Percentiles rank a stretch among this genome's conserved stretches.
Evolutionary conservation across 1,140 invertebrate species (phyloP).

Genomic region (Drosophila subobscura): DNA sequence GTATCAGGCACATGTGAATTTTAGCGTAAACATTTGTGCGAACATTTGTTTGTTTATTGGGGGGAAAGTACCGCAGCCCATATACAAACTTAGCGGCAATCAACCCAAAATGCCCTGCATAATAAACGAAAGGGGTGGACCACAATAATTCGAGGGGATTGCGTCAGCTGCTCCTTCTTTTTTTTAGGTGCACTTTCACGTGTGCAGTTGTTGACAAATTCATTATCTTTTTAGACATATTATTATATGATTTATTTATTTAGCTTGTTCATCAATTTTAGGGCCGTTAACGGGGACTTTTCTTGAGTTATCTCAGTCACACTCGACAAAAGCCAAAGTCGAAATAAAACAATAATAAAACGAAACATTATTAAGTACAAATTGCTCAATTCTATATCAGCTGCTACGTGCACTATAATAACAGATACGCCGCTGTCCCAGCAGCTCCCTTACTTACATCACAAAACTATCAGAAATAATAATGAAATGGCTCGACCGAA

Average conservation of each 20-base stretch:
- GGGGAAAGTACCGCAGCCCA: slow-evolving; percentile 32
- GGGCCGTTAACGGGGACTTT: slow-evolving; percentile 42
- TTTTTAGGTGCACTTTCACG: slow-evolving; percentile 18
- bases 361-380: slow-evolving; percentile 10
- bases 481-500: slow-evolving; percentile 23
- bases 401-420: not conserved
- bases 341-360: slow-evolving; percentile 7
- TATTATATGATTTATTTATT: slow-evolving; percentile 47
- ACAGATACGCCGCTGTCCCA: slow-evolving; percentile 12
- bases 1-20: slow-evolving; percentile 3
- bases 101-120: too few species aligned
- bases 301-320: slow-evolving; percentile 26
- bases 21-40: slow-evolving; percentile 23
- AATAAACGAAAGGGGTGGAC: slow-evolving; percentile 16
- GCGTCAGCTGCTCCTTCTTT: slow-evolving; percentile 22
- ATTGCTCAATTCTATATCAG: slow-evolving; percentile 18
- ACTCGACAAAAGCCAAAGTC: slow-evolving; percentile 14
- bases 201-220: slow-evolving; percentile 30
- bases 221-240: slow-evolving; percentile 24
- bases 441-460: not conserved
- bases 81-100: not conserved
- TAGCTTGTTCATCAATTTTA: slow-evolving; percentile 28
- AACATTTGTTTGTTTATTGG: slow-evolving; percentile 24
- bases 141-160: not conserved
- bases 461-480: slow-evolving; percentile 7